phyloP scores from a whole-genome alignment of 35 echinoderm and acorn worm species.

The Chiridota heheva region DNA sequence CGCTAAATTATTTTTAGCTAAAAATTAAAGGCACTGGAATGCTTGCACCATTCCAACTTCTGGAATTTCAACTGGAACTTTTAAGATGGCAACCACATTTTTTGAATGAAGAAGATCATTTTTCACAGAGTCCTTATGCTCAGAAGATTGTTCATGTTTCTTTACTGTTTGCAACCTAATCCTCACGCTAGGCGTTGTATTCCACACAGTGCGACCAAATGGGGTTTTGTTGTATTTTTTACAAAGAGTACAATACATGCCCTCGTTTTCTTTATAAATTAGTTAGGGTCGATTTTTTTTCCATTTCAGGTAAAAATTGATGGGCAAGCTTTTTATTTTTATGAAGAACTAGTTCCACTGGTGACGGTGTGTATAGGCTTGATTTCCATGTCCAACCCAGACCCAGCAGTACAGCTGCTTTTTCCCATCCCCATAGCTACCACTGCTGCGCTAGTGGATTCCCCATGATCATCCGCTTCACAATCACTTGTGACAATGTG shows the following conservation, averaged over 20 bases:
- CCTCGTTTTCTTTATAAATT: not conserved
- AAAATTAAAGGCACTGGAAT: constrained; percentile 51
- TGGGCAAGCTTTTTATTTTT: not conserved
- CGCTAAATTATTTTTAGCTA: constrained; percentile 45
- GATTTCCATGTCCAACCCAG: too few relatives aligned
- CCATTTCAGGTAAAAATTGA: not conserved
- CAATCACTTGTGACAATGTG: too few relatives aligned
- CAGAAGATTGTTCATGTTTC: not conserved
- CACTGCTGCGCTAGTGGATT: too few relatives aligned
- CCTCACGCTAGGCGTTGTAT: not conserved
- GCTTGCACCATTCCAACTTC: constrained; percentile 45
- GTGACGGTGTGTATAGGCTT: too few relatives aligned
- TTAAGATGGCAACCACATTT: constrained; percentile 11
- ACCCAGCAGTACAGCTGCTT: too few relatives aligned
- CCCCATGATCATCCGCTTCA: too few relatives aligned
- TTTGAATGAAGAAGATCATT: not conserved
- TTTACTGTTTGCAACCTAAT: not conserved
- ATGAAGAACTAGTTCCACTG: not conserved
- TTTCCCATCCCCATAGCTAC: too few relatives aligned
- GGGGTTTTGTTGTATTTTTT: constrained; percentile 3
- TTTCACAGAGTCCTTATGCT: constrained; percentile 19
- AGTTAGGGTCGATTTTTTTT: constrained; percentile 6
- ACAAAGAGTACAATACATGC: constrained; percentile 12
- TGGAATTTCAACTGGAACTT: constrained; percentile 3
- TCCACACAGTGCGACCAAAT: not conserved